These are phyloP conservation scores for Bombus cullumanus DNA, from an alignment of 1,140 invertebrate genomes.

Conservation along the genomic window DNA sequence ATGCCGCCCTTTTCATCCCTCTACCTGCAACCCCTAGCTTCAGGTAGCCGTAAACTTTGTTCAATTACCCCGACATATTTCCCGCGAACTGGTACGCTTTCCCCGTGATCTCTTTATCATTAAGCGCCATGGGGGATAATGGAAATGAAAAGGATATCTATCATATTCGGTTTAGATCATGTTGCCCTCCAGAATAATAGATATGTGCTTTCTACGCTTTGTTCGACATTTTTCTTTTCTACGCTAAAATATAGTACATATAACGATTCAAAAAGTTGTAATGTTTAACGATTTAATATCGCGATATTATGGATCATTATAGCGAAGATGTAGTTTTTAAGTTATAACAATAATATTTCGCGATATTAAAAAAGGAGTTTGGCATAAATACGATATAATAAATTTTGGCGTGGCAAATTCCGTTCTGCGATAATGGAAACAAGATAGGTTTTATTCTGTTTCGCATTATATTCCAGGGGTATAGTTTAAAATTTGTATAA, in stretches of 20 bases:
- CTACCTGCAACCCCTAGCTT: neutral
- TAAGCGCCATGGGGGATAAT: neutral
- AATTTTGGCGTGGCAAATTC: neutral
- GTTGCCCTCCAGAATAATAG: neutral
- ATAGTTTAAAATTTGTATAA: constrained; percentile 13
- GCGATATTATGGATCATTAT: too few species aligned
- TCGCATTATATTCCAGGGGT: neutral
- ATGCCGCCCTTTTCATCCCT: neutral
- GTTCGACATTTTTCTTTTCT: neutral
- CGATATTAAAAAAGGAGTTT: neutral
- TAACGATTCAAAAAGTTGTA: neutral
- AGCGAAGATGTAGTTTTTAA: too few species aligned
- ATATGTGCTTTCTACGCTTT: neutral
- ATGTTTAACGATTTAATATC: neutral
- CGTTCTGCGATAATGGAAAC: neutral
- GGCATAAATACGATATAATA: neutral
- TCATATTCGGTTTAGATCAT: neutral
- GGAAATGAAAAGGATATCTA: neutral
- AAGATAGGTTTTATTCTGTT: neutral
- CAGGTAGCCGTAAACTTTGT: constrained; percentile 19
- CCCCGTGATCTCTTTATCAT: constrained; percentile 23
- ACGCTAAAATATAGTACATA: neutral
- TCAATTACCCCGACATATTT: constrained; percentile 30
- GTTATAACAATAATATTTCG: neutral
- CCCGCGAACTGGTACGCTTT: neutral